Evolutionary conservation across 2,797 vertebrate genomes (phyloP).

Genomic region (Gallinago nigripennis): DNA sequence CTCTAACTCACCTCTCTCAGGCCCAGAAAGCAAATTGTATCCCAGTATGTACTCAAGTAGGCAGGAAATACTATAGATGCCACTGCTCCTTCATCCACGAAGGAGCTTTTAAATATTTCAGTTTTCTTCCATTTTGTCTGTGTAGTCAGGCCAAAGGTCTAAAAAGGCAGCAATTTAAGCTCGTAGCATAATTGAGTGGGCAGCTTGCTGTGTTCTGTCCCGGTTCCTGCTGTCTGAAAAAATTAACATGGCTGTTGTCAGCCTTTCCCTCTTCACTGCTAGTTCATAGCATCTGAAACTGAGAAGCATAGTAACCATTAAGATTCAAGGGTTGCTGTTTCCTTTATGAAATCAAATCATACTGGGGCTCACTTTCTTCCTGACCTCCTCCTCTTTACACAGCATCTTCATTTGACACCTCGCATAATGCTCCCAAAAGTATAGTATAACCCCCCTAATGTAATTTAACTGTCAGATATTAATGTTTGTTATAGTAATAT

Average conservation of each 20-base stretch:
- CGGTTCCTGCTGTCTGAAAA: neutral
- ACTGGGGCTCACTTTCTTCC: neutral
- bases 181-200: neutral
- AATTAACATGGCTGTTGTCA: neutral
- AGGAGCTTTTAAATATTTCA: neutral
- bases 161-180: slow-evolving; percentile 1
- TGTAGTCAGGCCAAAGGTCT: neutral
- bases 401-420: neutral
- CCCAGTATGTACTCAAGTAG: neutral
- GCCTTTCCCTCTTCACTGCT: neutral
- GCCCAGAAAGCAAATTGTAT: neutral
- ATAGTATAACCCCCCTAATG: neutral
- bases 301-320: neutral
- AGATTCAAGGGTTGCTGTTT: slow-evolving; percentile 1
- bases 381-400: neutral
- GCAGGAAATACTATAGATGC: neutral
- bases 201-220: neutral
- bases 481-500: neutral
- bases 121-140: slow-evolving; percentile 1
- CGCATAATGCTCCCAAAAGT: neutral
- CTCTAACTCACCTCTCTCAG: neutral
- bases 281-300: neutral
- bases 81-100: neutral
- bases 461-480: neutral
- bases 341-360: neutral